phyloP scores from a whole-genome alignment of 2,797 vertebrate species.

The Eospalax fontanierii region DNA sequence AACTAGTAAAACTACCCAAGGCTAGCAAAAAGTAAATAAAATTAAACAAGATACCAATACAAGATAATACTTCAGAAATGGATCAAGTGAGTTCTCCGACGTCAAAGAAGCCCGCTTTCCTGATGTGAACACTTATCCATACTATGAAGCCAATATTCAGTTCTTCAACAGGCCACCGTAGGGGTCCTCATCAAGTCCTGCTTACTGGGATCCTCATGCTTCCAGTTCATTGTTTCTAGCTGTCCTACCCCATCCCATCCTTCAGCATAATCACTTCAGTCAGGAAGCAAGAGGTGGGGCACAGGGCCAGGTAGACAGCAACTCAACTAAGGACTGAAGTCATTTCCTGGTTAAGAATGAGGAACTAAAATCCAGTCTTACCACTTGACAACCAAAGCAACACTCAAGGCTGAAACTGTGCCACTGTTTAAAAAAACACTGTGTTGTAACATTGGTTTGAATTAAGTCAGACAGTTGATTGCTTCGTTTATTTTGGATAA shows the following conservation, averaged over 20 bases:
- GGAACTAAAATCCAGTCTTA: conserved; percentile 47
- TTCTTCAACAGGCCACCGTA: background rate
- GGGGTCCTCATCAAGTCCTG: background rate
- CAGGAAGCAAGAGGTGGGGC: background rate
- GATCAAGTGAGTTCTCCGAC: conserved; percentile 19
- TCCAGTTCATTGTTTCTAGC: conserved; percentile 5
- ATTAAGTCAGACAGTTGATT: conserved; percentile 63
- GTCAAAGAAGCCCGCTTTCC: conserved; percentile 48
- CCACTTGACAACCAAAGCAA: conserved; percentile 3
- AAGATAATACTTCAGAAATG: conserved; percentile 41
- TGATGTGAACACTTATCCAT: conserved; percentile 40
- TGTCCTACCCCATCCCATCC: background rate
- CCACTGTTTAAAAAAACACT: conserved; percentile 47
- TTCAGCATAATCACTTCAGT: conserved; percentile 3
- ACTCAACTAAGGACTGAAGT: conserved; percentile 47
- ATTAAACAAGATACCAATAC: conserved; percentile 46
- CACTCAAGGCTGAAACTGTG: background rate
- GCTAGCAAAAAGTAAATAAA: conserved; percentile 57
- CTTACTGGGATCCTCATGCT: background rate
- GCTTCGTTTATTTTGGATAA: conserved; percentile 51
- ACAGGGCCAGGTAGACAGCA: background rate
- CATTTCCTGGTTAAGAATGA: conserved; percentile 45
- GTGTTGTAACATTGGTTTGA: conserved; percentile 18
- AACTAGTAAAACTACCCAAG: conserved; percentile 30
- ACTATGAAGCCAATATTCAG: background rate